phyloP scores from a whole-genome alignment of 2,113 vertebrate species.

The Misgurnus mizolepis region DNA sequence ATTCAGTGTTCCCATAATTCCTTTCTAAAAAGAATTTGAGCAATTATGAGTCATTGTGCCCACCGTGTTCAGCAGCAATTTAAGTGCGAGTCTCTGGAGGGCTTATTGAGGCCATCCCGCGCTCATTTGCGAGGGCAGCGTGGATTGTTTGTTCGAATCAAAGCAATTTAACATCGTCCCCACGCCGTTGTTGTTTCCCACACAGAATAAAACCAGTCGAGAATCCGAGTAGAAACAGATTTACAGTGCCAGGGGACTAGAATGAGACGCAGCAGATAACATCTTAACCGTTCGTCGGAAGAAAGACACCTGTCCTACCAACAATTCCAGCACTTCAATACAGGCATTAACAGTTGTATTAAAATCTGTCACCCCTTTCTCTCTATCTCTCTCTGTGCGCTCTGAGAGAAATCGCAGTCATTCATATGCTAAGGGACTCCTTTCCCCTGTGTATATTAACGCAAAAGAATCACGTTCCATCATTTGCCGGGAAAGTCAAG shows the following conservation, averaged over 20 bases:
- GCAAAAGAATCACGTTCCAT: slow-evolving; percentile 60
- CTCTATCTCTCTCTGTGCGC: slow-evolving; percentile 48
- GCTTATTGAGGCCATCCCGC: slow-evolving; percentile 46
- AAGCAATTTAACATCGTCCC: slow-evolving; percentile 54
- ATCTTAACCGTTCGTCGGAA: slow-evolving; percentile 52
- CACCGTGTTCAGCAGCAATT: slow-evolving; percentile 55
- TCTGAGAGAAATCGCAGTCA: slow-evolving; percentile 65
- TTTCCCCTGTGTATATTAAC: slow-evolving; percentile 68
- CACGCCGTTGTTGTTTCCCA: slow-evolving; percentile 9
- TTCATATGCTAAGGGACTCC: slow-evolving; percentile 77
- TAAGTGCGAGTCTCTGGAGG: slow-evolving; percentile 43
- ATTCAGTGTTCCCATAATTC: slow-evolving; percentile 26
- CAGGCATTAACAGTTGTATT: slow-evolving; percentile 74
- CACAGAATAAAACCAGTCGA: slow-evolving; percentile 53
- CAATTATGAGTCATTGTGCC: slow-evolving; percentile 45
- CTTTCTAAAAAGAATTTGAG: slow-evolving; percentile 20
- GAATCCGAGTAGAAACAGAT: slow-evolving; percentile 56
- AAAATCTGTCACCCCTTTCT: slow-evolving; percentile 65
- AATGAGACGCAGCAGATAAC: slow-evolving; percentile 59
- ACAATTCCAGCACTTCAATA: slow-evolving; percentile 61
- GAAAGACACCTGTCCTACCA: slow-evolving; percentile 59
- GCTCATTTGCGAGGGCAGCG: slow-evolving; percentile 46
- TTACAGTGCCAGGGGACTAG: slow-evolving; percentile 56
- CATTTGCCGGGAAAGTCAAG: slow-evolving; percentile 54
- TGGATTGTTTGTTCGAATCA: slow-evolving; percentile 56